phyloP scores from a whole-genome alignment of 2,797 vertebrate species.

The Tauraco hartlaubi region DNA sequence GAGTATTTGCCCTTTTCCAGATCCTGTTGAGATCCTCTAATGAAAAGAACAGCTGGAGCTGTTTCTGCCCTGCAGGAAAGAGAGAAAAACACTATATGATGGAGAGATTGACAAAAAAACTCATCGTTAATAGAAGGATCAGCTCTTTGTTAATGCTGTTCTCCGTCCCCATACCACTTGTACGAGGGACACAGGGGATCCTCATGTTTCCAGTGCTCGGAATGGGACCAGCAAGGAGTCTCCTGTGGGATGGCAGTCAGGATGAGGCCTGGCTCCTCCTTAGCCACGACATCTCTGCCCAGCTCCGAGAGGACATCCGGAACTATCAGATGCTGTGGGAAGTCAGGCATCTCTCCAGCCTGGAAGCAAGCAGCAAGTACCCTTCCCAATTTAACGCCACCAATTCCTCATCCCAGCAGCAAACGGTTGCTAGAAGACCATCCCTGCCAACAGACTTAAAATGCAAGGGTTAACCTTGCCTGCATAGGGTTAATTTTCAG shows the following conservation, averaged over 20 bases:
- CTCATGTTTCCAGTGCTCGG: not conserved
- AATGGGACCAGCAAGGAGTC: not conserved
- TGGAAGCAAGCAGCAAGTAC: not conserved
- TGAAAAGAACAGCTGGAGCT: not conserved
- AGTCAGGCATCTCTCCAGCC: not conserved
- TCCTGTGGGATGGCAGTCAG: not conserved
- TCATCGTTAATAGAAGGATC: not conserved
- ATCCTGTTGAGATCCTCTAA: too few relatives aligned
- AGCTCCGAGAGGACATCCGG: not conserved
- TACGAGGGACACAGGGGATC: rapidly evolving
- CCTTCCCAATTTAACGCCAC: not conserved
- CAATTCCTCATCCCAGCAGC: not conserved
- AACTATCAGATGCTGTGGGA: not conserved
- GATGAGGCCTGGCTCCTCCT: not conserved
- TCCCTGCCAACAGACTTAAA: not conserved
- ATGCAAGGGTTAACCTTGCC: not conserved
- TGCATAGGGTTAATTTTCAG: not conserved
- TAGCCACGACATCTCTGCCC: not conserved
- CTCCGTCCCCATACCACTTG: not conserved
- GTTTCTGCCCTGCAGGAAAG: not conserved
- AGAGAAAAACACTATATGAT: rapidly evolving
- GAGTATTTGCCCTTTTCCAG: not conserved
- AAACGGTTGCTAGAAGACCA: rapidly evolving
- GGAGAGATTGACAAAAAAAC: not conserved
- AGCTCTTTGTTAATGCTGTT: rapidly evolving